phyloP scores from a whole-genome alignment of 2,113 vertebrate species.

The Actenoides hombroni region DNA sequence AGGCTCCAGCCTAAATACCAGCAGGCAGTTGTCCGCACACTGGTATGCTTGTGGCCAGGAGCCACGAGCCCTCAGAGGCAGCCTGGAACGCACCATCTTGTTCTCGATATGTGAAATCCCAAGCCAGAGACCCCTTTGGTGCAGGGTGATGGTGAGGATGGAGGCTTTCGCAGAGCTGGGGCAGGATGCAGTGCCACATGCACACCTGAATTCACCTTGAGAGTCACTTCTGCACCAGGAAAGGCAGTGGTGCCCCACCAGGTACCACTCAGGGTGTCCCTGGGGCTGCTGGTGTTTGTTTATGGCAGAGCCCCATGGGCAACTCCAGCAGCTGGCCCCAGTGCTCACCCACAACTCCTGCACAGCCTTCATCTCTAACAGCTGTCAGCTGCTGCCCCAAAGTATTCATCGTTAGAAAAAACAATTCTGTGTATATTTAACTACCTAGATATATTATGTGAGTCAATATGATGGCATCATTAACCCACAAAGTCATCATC shows the following conservation, averaged over 20 bases:
- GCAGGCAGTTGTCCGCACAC: not conserved
- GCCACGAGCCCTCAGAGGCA: not conserved
- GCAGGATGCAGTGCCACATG: fast-evolving
- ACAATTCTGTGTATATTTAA: not conserved
- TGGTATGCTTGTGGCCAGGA: fast-evolving
- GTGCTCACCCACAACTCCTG: not conserved
- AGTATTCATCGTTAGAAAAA: not conserved
- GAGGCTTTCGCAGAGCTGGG: not conserved
- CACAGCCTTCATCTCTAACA: not conserved
- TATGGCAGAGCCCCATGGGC: not conserved
- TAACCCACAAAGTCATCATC: not conserved
- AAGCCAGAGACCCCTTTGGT: not conserved
- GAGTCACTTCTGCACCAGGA: fast-evolving
- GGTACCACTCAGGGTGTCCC: fast-evolving
- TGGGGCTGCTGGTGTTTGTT: fast-evolving
- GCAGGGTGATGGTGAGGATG: not conserved
- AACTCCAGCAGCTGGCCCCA: not conserved
- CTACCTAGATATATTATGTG: not conserved
- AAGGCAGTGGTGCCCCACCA: not conserved
- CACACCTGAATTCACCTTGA: not conserved
- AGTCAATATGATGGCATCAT: not conserved
- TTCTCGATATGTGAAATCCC: not conserved
- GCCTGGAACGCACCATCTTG: not conserved
- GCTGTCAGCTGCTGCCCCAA: fast-evolving
- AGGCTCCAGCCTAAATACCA: too few relatives aligned